Percentiles rank a stretch among this genome's conserved stretches.
Evolutionary conservation across 2,113 vertebrate species (phyloP).

Genomic region (Potamarius usumacintae): DNA sequence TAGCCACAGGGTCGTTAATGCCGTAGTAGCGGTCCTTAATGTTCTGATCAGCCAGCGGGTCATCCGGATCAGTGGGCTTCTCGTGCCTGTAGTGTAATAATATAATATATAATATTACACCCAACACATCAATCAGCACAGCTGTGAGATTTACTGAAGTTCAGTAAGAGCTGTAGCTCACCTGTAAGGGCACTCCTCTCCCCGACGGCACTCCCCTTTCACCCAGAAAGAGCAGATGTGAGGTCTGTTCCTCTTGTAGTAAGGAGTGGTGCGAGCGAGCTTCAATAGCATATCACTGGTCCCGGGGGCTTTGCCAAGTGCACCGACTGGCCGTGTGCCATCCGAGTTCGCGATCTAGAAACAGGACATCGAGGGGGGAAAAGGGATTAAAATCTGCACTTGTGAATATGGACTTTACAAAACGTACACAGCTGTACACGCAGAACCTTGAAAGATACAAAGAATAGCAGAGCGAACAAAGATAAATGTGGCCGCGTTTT

Average conservation of each 20-base stretch:
- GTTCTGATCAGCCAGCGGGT: conserved; percentile 97
- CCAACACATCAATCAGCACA: neutral
- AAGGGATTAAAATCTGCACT: neutral
- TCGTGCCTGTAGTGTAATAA: conserved; percentile 79
- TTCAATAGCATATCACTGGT: conserved; percentile 98
- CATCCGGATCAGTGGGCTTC: conserved; percentile 97
- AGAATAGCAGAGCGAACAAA: neutral
- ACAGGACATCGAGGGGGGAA: neutral
- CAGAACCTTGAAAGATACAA: neutral
- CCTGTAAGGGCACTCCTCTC: conserved; percentile 98
- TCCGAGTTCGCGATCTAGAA: conserved; percentile 90
- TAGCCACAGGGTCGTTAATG: conserved; percentile 95
- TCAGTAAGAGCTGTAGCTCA: conserved; percentile 45
- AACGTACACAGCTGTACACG: neutral
- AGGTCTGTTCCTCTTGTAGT: conserved; percentile 97
- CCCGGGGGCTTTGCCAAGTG: conserved; percentile 88
- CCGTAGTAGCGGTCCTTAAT: conserved; percentile 98
- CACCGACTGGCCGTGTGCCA: conserved; percentile 87
- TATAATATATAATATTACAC: neutral
- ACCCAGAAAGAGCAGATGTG: conserved; percentile 99
- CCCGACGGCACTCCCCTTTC: conserved; percentile 97
- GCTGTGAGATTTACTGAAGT: neutral
- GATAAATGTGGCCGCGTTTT: neutral
- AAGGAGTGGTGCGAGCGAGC: conserved; percentile 93
- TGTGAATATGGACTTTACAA: neutral